Conservation (phyloP, 2,888 invertebrate genomes). For the Melikaiella ostensackeni region DNA sequence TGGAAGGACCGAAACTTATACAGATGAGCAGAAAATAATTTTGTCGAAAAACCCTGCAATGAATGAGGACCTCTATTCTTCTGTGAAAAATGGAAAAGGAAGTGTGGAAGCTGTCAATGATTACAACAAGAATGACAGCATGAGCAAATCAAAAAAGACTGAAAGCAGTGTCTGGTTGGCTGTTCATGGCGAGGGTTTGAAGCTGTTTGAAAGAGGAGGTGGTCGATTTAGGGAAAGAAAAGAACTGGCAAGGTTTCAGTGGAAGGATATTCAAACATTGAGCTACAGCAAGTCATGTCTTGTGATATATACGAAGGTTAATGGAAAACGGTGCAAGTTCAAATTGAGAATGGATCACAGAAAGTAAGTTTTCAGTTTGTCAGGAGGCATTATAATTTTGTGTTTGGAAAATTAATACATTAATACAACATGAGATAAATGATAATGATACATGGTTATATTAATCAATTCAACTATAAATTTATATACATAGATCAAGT, state of each 20-base stretch:
- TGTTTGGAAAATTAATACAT: no score
- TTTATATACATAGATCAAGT: no score
- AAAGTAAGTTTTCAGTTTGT: constrained; percentile 79
- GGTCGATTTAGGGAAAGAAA: constrained; percentile 68
- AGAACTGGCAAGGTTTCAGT: constrained; percentile 79
- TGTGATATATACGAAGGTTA: constrained; percentile 79
- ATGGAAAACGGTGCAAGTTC: constrained; percentile 83
- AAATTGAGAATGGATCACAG: constrained; percentile 86
- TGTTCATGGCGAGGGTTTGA: constrained; percentile 75
- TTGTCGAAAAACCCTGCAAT: constrained; percentile 43
- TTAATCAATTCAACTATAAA: no score
- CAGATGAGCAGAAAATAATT: constrained; percentile 58
- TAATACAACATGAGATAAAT: no score
- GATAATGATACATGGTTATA: no score
- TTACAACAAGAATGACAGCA: constrained; percentile 57
- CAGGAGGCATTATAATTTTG: no score
- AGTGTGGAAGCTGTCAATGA: constrained; percentile 52
- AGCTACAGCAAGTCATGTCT: constrained; percentile 87
- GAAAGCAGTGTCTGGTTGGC: constrained; percentile 76
- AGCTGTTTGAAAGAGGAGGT: constrained; percentile 74
- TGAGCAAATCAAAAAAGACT: constrained; percentile 64
- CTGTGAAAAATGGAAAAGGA: constrained; percentile 51
- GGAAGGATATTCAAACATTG: constrained; percentile 87
- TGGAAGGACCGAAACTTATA: constrained; percentile 61
- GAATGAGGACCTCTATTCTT: constrained; percentile 56